A percentile compares a stretch with the other conserved stretches of the same genome.
Conservation (phyloP, 1,140 invertebrate genomes). For the Drosophila biarmipes region DNA sequence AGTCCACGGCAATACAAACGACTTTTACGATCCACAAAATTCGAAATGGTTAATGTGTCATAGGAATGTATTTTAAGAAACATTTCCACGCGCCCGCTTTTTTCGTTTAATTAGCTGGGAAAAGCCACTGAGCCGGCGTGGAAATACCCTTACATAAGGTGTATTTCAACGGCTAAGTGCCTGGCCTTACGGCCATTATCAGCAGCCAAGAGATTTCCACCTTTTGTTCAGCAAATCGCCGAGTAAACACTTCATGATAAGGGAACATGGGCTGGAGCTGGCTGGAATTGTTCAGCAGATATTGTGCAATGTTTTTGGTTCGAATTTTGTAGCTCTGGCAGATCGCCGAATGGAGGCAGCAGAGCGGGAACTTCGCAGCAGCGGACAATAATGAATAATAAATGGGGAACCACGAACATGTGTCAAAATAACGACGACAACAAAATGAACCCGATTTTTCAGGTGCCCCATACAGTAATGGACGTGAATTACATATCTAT, state of each 20-base stretch:
- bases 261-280: slow-evolving; percentile 1
- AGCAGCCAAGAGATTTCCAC: slow-evolving; percentile 35
- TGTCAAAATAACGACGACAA: slow-evolving; percentile 60
- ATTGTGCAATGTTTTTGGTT: slow-evolving; percentile 12
- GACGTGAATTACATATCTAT: neutral
- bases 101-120: neutral
- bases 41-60: neutral
- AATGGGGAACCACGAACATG: slow-evolving; percentile 43
- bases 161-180: slow-evolving; percentile 3
- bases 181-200: slow-evolving; percentile 22
- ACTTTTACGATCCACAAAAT: slow-evolving; percentile 17
- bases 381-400: slow-evolving; percentile 23
- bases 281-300: slow-evolving; percentile 18
- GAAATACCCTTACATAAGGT: neutral
- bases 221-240: slow-evolving; percentile 30
- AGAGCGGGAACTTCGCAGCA: slow-evolving; percentile 21
- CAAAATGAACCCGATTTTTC: slow-evolving; percentile 28
- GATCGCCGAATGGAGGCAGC: slow-evolving; percentile 18
- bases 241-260: slow-evolving; percentile 39
- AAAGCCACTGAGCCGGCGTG: neutral
- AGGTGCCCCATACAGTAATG: slow-evolving; percentile 1
- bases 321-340: slow-evolving; percentile 1
- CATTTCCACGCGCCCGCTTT: neutral
- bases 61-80: neutral
- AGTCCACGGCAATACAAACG: neutral